Percentiles rank a stretch among this genome's conserved stretches.
phyloP scores from a whole-genome alignment of 2,888 invertebrate genomes.

The Xestia sexstrigata region DNA sequence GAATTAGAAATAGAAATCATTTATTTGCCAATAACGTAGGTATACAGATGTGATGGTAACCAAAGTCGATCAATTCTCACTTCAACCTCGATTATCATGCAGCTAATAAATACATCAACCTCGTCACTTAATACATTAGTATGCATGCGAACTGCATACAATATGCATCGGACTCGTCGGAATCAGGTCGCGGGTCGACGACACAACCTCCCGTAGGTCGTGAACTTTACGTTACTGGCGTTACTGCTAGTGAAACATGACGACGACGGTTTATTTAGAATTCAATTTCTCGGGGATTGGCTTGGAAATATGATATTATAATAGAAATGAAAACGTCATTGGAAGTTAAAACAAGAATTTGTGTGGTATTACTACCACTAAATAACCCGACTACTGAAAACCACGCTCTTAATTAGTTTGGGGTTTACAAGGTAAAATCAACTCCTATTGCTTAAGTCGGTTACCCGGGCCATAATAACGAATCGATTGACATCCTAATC shows the following conservation, averaged over 20 bases:
- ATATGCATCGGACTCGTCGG: slow-evolving; percentile 47
- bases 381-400: too few relatives aligned
- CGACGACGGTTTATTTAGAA: slow-evolving; percentile 3
- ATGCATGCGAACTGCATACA: slow-evolving; percentile 51
- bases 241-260: slow-evolving; percentile 21
- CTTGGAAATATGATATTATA: not conserved
- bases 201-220: slow-evolving; percentile 38
- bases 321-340: not conserved
- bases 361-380: too few relatives aligned
- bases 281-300: not conserved
- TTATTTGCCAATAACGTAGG: too few relatives aligned
- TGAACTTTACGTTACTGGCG: slow-evolving; percentile 56
- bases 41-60: too few relatives aligned
- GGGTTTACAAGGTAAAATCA: too few relatives aligned
- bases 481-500: too few relatives aligned
- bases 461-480: too few relatives aligned
- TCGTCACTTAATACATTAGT: slow-evolving; percentile 25
- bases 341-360: too few relatives aligned
- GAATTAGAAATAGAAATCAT: too few relatives aligned
- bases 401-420: too few relatives aligned
- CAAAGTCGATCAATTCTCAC: not conserved
- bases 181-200: slow-evolving; percentile 59
- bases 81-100: not conserved
- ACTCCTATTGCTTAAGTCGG: too few relatives aligned
- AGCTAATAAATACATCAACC: not conserved